Evolutionary conservation across 92 coral and sea anemone genomes (phyloP).

Genomic region (Diadumene lineata): DNA sequence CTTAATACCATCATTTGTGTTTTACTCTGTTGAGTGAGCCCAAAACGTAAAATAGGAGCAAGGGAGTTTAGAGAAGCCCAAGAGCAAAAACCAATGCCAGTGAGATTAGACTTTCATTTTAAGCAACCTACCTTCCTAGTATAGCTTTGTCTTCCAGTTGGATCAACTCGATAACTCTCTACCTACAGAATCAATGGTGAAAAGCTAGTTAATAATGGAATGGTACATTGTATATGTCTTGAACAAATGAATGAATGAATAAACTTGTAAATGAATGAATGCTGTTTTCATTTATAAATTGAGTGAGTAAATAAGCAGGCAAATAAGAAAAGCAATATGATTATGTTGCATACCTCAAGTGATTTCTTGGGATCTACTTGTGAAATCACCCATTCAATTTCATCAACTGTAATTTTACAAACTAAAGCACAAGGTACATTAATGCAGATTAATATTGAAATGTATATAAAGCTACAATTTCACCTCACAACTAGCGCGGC

Average conservation of each 20-base stretch:
- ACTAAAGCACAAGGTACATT: slow-evolving; percentile 35
- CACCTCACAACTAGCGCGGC: too few species aligned
- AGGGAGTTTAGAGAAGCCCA: too few species aligned
- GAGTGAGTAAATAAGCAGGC: not conserved
- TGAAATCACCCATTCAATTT: slow-evolving; percentile 92
- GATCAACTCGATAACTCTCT: slow-evolving; percentile 95
- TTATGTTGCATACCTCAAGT: slow-evolving; percentile 60
- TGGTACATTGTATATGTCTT: not conserved
- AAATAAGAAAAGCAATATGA: not conserved
- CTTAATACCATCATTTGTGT: too few species aligned
- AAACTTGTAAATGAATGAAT: not conserved
- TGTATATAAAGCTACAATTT: not conserved
- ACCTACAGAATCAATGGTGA: slow-evolving; percentile 42
- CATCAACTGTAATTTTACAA: slow-evolving; percentile 84
- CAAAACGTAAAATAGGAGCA: too few species aligned
- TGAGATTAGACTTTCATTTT: too few species aligned
- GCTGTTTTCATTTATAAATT: not conserved
- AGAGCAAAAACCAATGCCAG: not conserved
- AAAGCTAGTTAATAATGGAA: not conserved
- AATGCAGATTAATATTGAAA: not conserved
- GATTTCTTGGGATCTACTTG: slow-evolving; percentile 91
- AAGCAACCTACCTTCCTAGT: slow-evolving; percentile 15
- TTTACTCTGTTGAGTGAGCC: too few species aligned
- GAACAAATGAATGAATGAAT: not conserved
- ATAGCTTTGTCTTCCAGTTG: slow-evolving; percentile 85